Evolutionary conservation across 2,113 vertebrate genomes (phyloP).

Genomic region (Crotalus tigris): DNA sequence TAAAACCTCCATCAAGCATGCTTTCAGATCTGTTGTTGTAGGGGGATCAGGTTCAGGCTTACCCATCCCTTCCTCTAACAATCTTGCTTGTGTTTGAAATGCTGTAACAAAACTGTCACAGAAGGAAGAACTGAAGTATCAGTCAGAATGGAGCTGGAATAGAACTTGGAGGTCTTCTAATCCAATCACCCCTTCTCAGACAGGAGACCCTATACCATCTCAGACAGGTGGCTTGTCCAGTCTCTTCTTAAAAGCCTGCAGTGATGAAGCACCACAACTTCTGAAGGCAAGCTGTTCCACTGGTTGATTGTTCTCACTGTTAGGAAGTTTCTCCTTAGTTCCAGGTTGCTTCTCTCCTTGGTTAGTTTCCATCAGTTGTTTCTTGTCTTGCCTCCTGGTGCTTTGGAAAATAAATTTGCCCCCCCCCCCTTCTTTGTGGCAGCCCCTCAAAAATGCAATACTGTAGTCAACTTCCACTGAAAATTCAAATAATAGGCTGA

Average conservation of each 20-base stretch:
- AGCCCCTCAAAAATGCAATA: not conserved
- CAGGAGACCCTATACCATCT: not conserved
- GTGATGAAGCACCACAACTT: not conserved
- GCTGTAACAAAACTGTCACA: slow-evolving; percentile 42
- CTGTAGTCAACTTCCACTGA: slow-evolving; percentile 55
- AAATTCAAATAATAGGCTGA: slow-evolving; percentile 70
- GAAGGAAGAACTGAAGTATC: slow-evolving; percentile 48
- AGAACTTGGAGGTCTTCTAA: not conserved
- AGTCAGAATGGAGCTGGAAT: not conserved
- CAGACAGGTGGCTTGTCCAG: not conserved
- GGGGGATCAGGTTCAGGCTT: slow-evolving; percentile 47
- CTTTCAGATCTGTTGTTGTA: slow-evolving; percentile 34
- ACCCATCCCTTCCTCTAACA: slow-evolving; percentile 31
- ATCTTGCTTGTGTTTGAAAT: slow-evolving; percentile 50
- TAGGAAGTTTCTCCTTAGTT: not conserved
- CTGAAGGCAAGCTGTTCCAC: not conserved
- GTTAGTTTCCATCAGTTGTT: not conserved
- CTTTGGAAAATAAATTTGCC: not conserved
- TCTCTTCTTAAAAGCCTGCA: not conserved
- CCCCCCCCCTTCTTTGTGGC: not conserved
- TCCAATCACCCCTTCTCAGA: not conserved
- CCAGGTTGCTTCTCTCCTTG: not conserved
- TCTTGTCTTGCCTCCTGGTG: not conserved
- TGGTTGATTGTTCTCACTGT: not conserved
- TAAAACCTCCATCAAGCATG: slow-evolving; percentile 47